Percentiles rank a stretch among this genome's conserved stretches.
These are phyloP conservation scores for Drosophila ogumai DNA, from an alignment of 1,140 invertebrate genomes.

Conservation along the genomic window DNA sequence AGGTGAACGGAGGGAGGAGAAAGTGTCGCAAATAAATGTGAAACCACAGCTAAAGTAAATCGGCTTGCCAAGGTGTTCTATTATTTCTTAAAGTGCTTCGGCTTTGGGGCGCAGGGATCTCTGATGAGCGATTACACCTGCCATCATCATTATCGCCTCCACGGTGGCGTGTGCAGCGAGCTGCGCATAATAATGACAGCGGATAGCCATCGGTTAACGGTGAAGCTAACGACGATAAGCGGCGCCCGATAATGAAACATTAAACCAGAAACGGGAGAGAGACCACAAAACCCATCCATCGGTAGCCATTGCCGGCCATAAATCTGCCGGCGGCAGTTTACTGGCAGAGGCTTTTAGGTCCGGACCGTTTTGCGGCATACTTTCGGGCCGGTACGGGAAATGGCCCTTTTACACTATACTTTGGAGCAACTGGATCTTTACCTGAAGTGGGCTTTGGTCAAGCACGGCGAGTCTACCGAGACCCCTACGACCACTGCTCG, in stretches of 20 bases:
- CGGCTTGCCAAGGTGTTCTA: slow-evolving; percentile 1
- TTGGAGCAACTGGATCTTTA: slow-evolving; percentile 35
- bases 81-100: neutral
- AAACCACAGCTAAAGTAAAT: slow-evolving; percentile 28
- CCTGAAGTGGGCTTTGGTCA: slow-evolving; percentile 21
- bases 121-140: slow-evolving; percentile 20
- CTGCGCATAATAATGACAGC: slow-evolving; percentile 44
- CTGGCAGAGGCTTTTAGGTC: slow-evolving; percentile 12
- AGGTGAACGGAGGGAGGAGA: neutral
- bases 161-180: slow-evolving; percentile 40
- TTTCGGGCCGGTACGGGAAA: slow-evolving; percentile 35
- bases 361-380: slow-evolving; percentile 42
- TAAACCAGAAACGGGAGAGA: slow-evolving; percentile 1
- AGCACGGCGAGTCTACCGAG: slow-evolving; percentile 19
- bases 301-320: slow-evolving; percentile 17
- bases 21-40: slow-evolving; percentile 59
- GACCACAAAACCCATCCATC: slow-evolving; percentile 7
- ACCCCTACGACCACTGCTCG: neutral
- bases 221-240: slow-evolving; percentile 44
- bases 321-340: slow-evolving; percentile 39
- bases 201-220: slow-evolving; percentile 58
- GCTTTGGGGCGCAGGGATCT: neutral
- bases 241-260: slow-evolving; percentile 31
- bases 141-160: slow-evolving; percentile 9
- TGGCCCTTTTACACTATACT: slow-evolving; percentile 48